Conservation (phyloP, 1,140 invertebrate species). For the silkworm (Bombyx mori) region DNA sequence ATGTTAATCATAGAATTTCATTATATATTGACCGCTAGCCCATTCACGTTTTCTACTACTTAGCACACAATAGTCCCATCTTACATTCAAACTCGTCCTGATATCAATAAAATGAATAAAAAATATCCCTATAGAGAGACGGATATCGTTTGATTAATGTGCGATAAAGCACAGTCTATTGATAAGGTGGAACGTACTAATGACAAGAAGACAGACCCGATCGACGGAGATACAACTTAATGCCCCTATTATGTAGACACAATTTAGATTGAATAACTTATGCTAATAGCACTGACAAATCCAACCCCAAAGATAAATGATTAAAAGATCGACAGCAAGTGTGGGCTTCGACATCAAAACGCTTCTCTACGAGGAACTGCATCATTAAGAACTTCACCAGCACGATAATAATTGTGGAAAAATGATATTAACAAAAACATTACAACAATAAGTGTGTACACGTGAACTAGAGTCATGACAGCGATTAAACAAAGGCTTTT, state of each 20-base stretch:
- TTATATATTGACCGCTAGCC: no score
- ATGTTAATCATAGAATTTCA: no score
- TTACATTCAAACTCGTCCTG: background rate
- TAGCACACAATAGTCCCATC: background rate
- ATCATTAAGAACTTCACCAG: background rate
- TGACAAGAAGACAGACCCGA: no score
- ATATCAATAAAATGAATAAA: background rate
- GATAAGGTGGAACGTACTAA: constrained; percentile 9
- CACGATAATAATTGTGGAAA: constrained; percentile 5
- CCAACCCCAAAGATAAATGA: background rate
- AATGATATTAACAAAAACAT: constrained; percentile 10
- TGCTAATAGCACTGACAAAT: background rate
- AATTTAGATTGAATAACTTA: no score
- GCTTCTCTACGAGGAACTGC: background rate
- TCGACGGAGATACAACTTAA: no score
- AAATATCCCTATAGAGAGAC: constrained; percentile 2
- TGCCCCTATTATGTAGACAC: no score
- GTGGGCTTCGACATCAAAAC: background rate
- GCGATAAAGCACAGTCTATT: constrained; percentile 14
- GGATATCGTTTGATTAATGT: constrained; percentile 20
- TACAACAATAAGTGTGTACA: constrained; percentile 15
- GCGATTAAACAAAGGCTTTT: constrained; percentile 65
- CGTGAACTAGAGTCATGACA: constrained; percentile 37
- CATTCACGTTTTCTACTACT: no score
- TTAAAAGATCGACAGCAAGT: background rate